Base-by-base conservation (phyloP, 1,140 invertebrate species). In the Nasonia giraulti region DNA sequence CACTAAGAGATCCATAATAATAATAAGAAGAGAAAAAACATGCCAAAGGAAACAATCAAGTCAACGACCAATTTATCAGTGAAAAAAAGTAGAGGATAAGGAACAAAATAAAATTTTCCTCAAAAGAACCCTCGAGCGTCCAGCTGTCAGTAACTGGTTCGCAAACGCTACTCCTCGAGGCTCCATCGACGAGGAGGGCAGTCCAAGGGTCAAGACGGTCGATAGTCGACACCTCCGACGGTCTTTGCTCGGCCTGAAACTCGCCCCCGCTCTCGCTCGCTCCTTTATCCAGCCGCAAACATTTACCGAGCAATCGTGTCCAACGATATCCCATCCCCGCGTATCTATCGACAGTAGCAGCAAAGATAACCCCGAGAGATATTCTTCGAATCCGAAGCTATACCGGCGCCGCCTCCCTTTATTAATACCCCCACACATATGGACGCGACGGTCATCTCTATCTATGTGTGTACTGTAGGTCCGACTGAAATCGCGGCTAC, bases 241-340 rank as follows among this genome's bases (percentile, higher is more conserved):
- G 68, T 71, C 68, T 44, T 44, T 44, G 68, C 68, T n/a, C 74
- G 14, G 11, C 37, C 74, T 20, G 50, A n/a, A 62, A 62, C 44
- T 27, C 40, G 20, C 44, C 27, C 27, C 27, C 27, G 27, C 27
- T 27, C 27, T 27, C 2, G n/a, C 74, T 47, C 27, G 27, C 40
- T 27, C 74, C 37, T 62, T 27, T 31, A 31, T 78, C 76, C 76
- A 80, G 62, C 62, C 31, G 62, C 77, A 80, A 80, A 80, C 77
- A 80, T 80, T 80, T 80, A 80, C 77, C 77, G 62, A 80, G 62
- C 62, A 68, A 80, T 80, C 77, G 55, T 62, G 55, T 68, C 62
- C 31, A 40, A 23, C 77, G 77, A 80, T 80, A 80, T 23, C 77
- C 77, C 55, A 37, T n/a, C 14, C 77, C 40, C 31, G 77, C 17